phyloP scores from a whole-genome alignment of 2,113 vertebrate species.

The Osmerus mordax region DNA sequence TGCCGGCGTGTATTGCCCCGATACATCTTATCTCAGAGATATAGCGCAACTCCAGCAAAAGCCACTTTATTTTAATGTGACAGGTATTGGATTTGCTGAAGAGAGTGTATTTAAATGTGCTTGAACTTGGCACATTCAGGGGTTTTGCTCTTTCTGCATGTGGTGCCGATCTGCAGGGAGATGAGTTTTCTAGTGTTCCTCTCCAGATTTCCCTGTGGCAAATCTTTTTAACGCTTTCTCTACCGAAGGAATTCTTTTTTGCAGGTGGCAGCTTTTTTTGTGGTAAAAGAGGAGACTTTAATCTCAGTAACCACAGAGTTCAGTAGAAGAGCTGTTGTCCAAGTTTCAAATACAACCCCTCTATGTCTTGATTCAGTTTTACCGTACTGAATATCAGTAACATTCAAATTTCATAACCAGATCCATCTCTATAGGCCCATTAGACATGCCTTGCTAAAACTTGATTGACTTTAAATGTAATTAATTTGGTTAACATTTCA shows the following conservation, averaged over 20 bases:
- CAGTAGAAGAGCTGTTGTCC: conserved; percentile 45
- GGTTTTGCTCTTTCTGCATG: conserved; percentile 51
- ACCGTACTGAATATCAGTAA: background rate
- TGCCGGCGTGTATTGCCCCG: conserved; percentile 50
- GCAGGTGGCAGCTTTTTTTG: conserved; percentile 53
- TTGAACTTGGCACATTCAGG: conserved; percentile 57
- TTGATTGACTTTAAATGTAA: background rate
- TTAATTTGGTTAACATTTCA: background rate
- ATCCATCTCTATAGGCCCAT: background rate
- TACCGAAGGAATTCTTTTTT: conserved; percentile 46
- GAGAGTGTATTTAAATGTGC: conserved; percentile 68
- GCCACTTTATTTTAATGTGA: conserved; percentile 69
- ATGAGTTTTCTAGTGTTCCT: conserved; percentile 31
- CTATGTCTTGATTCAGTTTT: background rate
- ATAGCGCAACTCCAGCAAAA: conserved; percentile 48
- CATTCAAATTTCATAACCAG: background rate
- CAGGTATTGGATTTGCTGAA: conserved; percentile 72
- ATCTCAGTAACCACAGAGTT: conserved; percentile 1
- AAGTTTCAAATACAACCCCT: conserved; percentile 25
- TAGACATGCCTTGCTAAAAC: background rate
- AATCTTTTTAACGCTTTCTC: conserved; percentile 27
- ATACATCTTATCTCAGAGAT: conserved; percentile 59
- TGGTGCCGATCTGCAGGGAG: conserved; percentile 60
- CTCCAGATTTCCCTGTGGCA: background rate
- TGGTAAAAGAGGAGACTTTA: conserved; percentile 34